A percentile compares a stretch with the other conserved stretches of the same genome.
Conservation (phyloP, 2,113 vertebrate species). For the Xenus cinereus region DNA sequence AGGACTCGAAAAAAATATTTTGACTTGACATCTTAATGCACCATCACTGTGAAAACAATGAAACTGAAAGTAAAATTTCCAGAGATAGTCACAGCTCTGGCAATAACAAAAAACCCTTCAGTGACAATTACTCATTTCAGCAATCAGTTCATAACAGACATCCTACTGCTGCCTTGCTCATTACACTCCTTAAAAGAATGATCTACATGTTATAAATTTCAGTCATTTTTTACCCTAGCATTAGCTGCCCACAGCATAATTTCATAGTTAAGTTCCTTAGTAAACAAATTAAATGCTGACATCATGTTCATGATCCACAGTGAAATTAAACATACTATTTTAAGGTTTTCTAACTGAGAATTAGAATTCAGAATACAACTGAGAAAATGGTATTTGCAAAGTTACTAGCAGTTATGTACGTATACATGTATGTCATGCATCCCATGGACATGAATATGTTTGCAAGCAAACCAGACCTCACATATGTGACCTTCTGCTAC, state of each 20-base stretch:
- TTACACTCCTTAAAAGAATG: conserved; percentile 14
- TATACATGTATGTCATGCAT: background rate
- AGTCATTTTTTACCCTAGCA: background rate
- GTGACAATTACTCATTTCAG: conserved; percentile 55
- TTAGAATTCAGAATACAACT: background rate
- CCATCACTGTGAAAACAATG: conserved; percentile 70
- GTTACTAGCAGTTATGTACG: background rate
- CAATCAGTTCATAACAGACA: conserved; percentile 45
- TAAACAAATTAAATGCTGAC: conserved; percentile 8
- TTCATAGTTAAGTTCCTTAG: background rate
- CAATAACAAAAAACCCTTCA: conserved; percentile 37
- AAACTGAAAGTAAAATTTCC: conserved; percentile 68
- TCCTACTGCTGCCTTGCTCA: conserved; percentile 19
- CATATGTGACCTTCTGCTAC: background rate
- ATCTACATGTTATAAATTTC: conserved; percentile 8
- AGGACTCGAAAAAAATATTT: conserved; percentile 62
- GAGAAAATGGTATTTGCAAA: background rate
- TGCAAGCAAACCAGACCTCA: background rate
- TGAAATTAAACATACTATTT: background rate
- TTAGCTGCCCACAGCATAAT: conserved; percentile 15
- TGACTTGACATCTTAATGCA: conserved; percentile 71
- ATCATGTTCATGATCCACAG: background rate
- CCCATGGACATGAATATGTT: background rate
- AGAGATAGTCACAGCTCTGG: conserved; percentile 57
- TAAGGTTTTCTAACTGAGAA: background rate